Base-by-base conservation (phyloP, 2,797 vertebrate species). In the Rhynchonycteris naso region DNA sequence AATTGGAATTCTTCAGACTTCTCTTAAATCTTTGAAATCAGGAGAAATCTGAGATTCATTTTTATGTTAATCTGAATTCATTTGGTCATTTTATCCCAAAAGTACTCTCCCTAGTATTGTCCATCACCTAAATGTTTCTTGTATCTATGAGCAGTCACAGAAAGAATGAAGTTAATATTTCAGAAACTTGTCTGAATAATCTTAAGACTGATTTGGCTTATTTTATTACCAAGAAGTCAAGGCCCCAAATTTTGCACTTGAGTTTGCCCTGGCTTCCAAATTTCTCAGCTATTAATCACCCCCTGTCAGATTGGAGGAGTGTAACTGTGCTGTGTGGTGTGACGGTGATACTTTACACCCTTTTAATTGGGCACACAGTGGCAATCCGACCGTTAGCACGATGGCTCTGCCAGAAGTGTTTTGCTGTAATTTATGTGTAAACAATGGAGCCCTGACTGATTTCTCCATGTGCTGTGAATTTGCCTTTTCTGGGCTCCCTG, bases 401-500 rank as follows among this genome's bases (percentile, higher is more conserved):
- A 33, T 0, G 66, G 59, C 1, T 2, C 65, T 12, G 33, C 78
- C 66, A 33, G 61, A n/a, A 22, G 43, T 4, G 2, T 59, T 84
- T 52, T 19, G 24, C 68, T 71, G 5, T 78, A 13, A 94, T 30
- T 38, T 16, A 33, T 38, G 21, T 28, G 38, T 78, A 22, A 35
- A 61, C 50, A 18, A 11, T 5, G 43, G 33, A 7, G 7, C 24
- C n/a, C 26, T 2, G 81, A 66, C 54, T 7, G 63, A 56, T 52
- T 63, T 21, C 0, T 18, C 50, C 30, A 0, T 0, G 7, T 7
- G 15, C 28, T 30, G 33, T 4, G 1, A 1, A 43, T 35, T n/a
- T 33, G 26, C 26, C 15, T 63, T 28, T 24, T n/a, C 50, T 15
- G 35, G 19, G 6, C 63, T 74, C 74, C 2, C 12, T 59, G 22